phyloP scores from a whole-genome alignment of 1,140 invertebrate species.

The Drosophila punjabiensis region DNA sequence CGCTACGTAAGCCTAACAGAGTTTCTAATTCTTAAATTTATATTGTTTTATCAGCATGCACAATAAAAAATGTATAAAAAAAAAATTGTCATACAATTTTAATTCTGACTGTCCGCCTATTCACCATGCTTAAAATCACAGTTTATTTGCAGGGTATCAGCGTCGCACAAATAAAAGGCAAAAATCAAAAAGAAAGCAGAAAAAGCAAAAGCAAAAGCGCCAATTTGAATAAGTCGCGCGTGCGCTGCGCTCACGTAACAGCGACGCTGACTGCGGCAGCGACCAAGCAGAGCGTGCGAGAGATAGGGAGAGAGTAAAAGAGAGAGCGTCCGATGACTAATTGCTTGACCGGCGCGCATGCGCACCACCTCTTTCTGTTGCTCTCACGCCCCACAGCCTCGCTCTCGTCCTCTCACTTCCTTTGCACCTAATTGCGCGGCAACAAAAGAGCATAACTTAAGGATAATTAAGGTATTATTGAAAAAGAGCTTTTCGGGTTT shows the following conservation, averaged over 20 bases:
- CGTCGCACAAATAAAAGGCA: conserved; percentile 30
- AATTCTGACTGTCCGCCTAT: background rate
- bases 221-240: conserved; percentile 73
- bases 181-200: conserved; percentile 73
- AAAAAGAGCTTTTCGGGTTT: no score
- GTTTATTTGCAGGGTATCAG: conserved; percentile 8
- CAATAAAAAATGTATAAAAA: background rate
- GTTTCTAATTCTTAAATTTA: background rate
- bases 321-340: conserved; percentile 40
- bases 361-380: conserved; percentile 31
- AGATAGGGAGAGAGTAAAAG: conserved; percentile 34
- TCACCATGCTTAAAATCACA: background rate
- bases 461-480: background rate
- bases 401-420: conserved; percentile 20
- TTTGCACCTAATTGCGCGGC: background rate
- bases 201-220: conserved; percentile 33
- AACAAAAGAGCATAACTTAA: background rate
- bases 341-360: conserved; percentile 53
- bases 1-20: background rate
- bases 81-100: no score
- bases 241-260: conserved; percentile 73
- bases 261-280: conserved; percentile 27
- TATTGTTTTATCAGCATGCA: background rate
- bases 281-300: conserved; percentile 15
- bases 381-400: background rate